These are phyloP conservation scores for Chinchilla lanigera DNA, from an alignment of 2,113 vertebrate genomes.

Conservation along the genomic window DNA sequence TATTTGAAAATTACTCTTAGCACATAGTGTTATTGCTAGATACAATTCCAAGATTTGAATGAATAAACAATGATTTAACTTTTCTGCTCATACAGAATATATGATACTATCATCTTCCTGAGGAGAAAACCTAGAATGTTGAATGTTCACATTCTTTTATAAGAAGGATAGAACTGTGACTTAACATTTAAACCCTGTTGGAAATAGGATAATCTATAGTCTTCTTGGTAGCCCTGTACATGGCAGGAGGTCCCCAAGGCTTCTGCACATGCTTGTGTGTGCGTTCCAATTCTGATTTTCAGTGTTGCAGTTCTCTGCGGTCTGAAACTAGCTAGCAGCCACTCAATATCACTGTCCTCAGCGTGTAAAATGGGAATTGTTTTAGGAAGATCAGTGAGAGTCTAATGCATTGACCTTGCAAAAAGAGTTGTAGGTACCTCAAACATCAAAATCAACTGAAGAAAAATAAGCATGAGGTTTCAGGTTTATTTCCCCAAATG, in stretches of 20 bases:
- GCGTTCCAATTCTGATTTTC: background rate
- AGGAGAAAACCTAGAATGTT: background rate
- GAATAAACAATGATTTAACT: background rate
- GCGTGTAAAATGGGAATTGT: background rate
- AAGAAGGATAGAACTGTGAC: background rate
- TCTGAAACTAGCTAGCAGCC: background rate
- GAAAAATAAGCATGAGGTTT: background rate
- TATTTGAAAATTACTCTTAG: conserved; percentile 17
- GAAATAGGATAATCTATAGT: conserved; percentile 72
- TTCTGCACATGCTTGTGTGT: background rate
- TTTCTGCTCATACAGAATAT: background rate
- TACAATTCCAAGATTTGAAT: background rate
- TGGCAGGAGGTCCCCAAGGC: conserved; percentile 17
- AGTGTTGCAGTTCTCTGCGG: background rate
- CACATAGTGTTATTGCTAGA: background rate
- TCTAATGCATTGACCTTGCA: background rate
- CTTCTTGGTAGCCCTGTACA: conserved; percentile 71
- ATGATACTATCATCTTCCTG: background rate
- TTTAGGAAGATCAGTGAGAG: background rate
- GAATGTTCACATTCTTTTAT: background rate
- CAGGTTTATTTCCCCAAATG: background rate
- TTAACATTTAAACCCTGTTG: conserved; percentile 80
- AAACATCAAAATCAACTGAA: background rate
- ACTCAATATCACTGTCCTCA: background rate
- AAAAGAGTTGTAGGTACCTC: background rate